These are phyloP conservation scores for Encarsia formosa DNA, from an alignment of 2,888 invertebrate genomes.

Conservation along the genomic window DNA sequence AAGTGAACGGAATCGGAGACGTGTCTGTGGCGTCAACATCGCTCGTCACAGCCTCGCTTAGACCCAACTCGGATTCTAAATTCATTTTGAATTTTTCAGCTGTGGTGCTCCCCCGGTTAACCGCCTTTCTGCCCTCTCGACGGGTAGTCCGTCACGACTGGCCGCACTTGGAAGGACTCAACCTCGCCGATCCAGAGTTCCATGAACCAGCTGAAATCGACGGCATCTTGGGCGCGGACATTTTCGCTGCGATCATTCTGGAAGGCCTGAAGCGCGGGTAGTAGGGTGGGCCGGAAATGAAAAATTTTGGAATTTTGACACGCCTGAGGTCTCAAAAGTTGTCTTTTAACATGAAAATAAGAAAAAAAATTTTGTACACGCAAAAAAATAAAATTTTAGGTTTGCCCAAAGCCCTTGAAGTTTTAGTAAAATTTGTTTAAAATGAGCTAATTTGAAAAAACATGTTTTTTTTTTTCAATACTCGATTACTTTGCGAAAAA, in stretches of 20 bases:
- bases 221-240: background rate
- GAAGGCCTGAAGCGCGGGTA: background rate
- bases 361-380: no score
- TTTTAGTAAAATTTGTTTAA: no score
- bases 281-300: no score
- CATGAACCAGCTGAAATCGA: background rate
- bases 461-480: no score
- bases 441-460: no score
- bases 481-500: no score
- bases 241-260: slow-evolving; percentile 1
- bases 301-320: no score
- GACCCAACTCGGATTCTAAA: background rate
- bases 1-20: background rate
- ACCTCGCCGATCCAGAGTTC: slow-evolving; percentile 1
- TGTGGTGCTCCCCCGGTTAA: background rate
- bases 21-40: background rate
- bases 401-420: no score
- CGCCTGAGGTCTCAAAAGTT: no score
- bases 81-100: slow-evolving; percentile 2
- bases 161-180: background rate
- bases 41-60: background rate
- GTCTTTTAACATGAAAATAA: no score
- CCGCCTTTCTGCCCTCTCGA: background rate
- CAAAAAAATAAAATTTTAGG: no score
- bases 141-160: background rate